phyloP scores from a whole-genome alignment of 64 coral and sea anemone species.

The Pachyseris speciosa region DNA sequence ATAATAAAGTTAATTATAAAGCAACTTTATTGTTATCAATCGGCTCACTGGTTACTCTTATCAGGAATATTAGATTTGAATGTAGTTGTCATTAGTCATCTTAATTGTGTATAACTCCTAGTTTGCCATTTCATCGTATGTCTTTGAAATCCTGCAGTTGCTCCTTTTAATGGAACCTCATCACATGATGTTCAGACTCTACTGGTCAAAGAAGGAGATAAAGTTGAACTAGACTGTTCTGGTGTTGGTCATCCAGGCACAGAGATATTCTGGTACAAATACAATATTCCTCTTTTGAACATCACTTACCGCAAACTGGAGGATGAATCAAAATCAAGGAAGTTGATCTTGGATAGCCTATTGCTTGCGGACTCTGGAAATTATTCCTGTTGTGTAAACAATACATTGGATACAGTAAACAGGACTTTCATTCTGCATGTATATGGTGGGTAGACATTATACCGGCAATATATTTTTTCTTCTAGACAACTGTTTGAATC shows the following conservation, averaged over 20 bases:
- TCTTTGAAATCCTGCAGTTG: neutral
- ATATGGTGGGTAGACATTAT: constrained; percentile 16
- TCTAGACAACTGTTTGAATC: no score
- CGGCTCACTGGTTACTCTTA: no score
- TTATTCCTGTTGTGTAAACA: constrained; percentile 27
- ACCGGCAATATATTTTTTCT: no score
- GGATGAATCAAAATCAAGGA: neutral
- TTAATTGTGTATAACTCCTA: no score
- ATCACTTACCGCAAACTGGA: constrained; percentile 19
- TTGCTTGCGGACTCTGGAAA: constrained; percentile 56
- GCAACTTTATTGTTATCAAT: no score
- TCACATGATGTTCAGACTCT: neutral
- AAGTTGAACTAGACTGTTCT: constrained; percentile 1
- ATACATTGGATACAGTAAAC: neutral
- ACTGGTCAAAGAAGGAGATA: neutral
- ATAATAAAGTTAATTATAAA: neutral
- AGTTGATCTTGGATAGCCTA: constrained; percentile 20
- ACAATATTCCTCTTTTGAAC: constrained; percentile 20
- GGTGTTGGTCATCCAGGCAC: neutral
- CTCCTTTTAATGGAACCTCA: neutral
- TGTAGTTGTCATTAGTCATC: no score
- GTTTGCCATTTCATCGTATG: neutral
- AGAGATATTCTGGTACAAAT: constrained; percentile 58
- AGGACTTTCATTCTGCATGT: constrained; percentile 22
- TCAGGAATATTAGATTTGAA: no score